Evolutionary conservation across 1,140 invertebrate species (phyloP).

Genomic region (Orius insidiosus): DNA sequence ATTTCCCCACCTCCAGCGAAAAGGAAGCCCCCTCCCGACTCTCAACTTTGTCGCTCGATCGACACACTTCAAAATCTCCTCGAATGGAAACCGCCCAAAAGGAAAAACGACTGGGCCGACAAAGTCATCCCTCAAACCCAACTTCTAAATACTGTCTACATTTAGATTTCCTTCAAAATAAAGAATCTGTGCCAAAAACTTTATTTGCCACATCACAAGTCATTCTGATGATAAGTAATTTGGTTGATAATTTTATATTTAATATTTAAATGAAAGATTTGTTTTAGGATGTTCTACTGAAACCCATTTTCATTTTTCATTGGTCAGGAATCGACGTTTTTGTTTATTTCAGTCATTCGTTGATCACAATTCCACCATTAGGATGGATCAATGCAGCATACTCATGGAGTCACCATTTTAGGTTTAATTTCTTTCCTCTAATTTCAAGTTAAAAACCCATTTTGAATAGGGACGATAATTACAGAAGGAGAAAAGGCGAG

Average conservation of each 20-base stretch:
- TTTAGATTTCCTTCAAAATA: not conserved
- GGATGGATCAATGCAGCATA: constrained; percentile 86
- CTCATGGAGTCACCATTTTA: constrained; percentile 72
- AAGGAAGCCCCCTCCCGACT: too few species aligned
- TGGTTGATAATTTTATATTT: not conserved
- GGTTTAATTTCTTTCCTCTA: too few species aligned
- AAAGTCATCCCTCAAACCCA: not conserved
- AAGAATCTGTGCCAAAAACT: constrained; percentile 33
- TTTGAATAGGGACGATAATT: constrained; percentile 65
- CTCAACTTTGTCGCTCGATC: too few species aligned
- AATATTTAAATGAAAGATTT: not conserved
- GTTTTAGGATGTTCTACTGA: not conserved
- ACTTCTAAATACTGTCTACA: not conserved
- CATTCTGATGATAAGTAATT: constrained; percentile 74
- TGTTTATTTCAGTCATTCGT: constrained; percentile 90
- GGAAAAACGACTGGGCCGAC: too few species aligned
- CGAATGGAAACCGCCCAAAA: too few species aligned
- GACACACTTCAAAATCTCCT: too few species aligned
- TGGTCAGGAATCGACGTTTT: constrained; percentile 64
- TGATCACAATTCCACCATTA: constrained; percentile 84
- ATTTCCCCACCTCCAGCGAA: too few species aligned
- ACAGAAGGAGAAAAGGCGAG: constrained; percentile 61
- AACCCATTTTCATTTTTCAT: not conserved
- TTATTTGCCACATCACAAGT: constrained; percentile 92
- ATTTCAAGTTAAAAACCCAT: too few species aligned